These are phyloP conservation scores for Copsychus sechellarum DNA, from an alignment of 2,113 vertebrate genomes.

Conservation along the genomic window DNA sequence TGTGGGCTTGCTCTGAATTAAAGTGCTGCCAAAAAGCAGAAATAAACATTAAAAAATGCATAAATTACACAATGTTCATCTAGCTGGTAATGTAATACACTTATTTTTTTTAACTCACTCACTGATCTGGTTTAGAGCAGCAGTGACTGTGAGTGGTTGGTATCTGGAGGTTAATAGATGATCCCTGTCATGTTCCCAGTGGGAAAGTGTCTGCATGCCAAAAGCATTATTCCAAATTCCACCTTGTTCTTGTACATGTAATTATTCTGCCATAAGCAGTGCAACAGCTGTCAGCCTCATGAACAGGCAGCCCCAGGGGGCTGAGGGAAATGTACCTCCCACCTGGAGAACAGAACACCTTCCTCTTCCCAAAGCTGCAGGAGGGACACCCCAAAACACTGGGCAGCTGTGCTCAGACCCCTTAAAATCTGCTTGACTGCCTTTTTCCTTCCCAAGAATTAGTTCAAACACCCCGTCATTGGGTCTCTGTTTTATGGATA, in stretches of 20 bases:
- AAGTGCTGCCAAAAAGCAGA: slow-evolving; percentile 27
- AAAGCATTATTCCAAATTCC: neutral
- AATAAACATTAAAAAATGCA: neutral
- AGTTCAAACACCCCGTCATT: neutral
- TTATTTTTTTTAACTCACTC: neutral
- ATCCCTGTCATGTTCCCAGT: neutral
- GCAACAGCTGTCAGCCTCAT: neutral
- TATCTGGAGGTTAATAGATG: neutral
- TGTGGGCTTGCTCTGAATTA: slow-evolving; percentile 13
- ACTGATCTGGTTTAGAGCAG: neutral
- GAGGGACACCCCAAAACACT: neutral
- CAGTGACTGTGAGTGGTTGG: neutral
- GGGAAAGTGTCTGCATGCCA: neutral
- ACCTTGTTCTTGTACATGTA: neutral
- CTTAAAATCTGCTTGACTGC: neutral
- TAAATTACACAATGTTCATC: slow-evolving; percentile 2
- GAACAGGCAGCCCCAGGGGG: neutral
- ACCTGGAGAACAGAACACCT: neutral
- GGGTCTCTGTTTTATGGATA: neutral
- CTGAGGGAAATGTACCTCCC: neutral
- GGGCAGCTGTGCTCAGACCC: neutral
- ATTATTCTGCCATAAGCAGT: slow-evolving; percentile 10
- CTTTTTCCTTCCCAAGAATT: neutral
- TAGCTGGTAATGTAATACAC: neutral
- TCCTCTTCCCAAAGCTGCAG: neutral